Evolutionary conservation across 2,888 invertebrate species (phyloP), one percentile per base, ranked within the genome.

Genomic region (Dasysyrphus albostriatus): DNA sequence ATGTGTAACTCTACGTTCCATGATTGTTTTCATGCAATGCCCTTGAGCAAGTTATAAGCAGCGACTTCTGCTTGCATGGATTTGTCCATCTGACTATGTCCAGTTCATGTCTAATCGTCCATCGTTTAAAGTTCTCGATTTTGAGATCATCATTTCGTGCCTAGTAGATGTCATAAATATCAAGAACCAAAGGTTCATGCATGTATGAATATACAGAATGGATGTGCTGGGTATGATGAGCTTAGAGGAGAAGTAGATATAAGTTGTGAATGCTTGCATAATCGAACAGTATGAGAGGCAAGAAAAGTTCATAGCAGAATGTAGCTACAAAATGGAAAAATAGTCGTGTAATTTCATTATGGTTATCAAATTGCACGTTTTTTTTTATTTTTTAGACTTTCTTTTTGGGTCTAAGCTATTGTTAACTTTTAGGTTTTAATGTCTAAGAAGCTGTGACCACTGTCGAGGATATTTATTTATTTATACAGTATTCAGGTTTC

Each of bases 91-190:
- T 59, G 42, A 37, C 61, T 51, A 5, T 8, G 24, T 24, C 24
- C 6, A 51, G 19, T 37, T 39, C 39, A 61, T 73, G 58, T 67
- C 24, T 39, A 49, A 65, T 65, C 63, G 61, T 24, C 56, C 44
- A 34, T 67, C 34, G 34, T 24, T 1, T 73, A 51, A 39, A 19
- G 47, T 75, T 65, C 14, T 58, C 56, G 70, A 78, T 82, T 69
- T 69, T 74, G 85, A 78, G 77, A 82, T 78, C 72, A 72, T 81
- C 69, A 85, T 82, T 85, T 85, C 82, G 77, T 85, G 77, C 70
- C 74, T 78, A 49, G 63, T 34, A 63, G 34, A 58, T 39, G 77
- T 70, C 85, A 59, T 85, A 77, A 85, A 85, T 74, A 85, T 76
- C 49, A 85, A 73, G 49, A 73, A 24, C 42, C 80, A 65, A 67